These are phyloP conservation scores for Puma concolor DNA, from an alignment of 2,113 vertebrate species.

Conservation along the genomic window DNA sequence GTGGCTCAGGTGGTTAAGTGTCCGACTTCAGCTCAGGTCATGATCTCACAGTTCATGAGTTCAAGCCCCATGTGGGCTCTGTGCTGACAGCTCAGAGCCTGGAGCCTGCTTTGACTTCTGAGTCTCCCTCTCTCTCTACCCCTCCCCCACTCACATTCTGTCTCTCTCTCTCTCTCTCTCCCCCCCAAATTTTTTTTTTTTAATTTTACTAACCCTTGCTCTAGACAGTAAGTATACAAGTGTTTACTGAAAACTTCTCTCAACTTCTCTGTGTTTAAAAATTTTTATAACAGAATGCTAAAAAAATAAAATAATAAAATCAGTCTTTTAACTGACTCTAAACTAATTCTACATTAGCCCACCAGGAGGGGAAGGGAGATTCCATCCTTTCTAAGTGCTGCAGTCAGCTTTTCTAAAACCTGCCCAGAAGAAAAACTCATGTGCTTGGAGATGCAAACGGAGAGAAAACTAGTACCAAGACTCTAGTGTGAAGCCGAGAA, in stretches of 20 bases:
- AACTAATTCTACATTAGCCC: background rate
- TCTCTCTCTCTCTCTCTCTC: too few species aligned
- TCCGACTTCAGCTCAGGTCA: too few species aligned
- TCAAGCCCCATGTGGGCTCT: too few species aligned
- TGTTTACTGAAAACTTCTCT: background rate
- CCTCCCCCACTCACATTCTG: too few species aligned
- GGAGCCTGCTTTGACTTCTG: too few species aligned
- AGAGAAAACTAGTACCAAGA: background rate
- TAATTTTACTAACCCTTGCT: background rate
- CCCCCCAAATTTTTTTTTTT: too few species aligned
- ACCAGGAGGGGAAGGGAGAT: background rate
- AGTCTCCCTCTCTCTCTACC: too few species aligned
- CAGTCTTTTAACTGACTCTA: background rate
- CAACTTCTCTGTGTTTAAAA: background rate
- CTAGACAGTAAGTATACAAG: background rate
- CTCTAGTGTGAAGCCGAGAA: background rate
- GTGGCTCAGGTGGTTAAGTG: too few species aligned
- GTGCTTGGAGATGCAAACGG: background rate
- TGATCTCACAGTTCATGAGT: too few species aligned
- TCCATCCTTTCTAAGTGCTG: background rate
- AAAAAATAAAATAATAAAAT: background rate
- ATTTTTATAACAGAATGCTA: background rate
- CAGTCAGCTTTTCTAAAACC: background rate
- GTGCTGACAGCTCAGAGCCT: too few species aligned
- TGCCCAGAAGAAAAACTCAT: background rate